A percentile compares a stretch with the other conserved stretches of the same genome.
Conservation (phyloP, 1,140 invertebrate species). For the Piezodorus guildinii region DNA sequence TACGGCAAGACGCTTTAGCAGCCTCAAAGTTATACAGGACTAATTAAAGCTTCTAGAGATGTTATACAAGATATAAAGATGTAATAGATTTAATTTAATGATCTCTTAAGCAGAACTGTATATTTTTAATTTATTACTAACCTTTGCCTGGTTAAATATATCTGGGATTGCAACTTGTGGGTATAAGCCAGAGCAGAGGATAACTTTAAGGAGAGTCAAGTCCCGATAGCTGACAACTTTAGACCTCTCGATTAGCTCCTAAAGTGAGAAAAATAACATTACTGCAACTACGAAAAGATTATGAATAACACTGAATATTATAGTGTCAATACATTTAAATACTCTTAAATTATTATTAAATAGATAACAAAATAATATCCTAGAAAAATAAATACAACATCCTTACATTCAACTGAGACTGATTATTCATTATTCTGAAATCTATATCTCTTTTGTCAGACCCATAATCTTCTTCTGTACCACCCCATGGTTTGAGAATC, state of each 20-base stretch:
- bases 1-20: no score
- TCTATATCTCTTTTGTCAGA: constrained; percentile 88
- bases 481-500: constrained; percentile 47
- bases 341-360: no score
- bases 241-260: constrained; percentile 54
- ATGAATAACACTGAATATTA: no score
- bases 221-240: constrained; percentile 68
- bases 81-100: no score
- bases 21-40: no score
- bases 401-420: constrained; percentile 45
- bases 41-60: no score
- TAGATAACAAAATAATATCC: no score
- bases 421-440: constrained; percentile 65
- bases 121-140: constrained; percentile 33
- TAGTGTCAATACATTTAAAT: no score
- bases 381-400: neutral
- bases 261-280: constrained; percentile 21
- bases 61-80: no score
- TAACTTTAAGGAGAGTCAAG: constrained; percentile 77
- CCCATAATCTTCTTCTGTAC: constrained; percentile 45
- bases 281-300: no score
- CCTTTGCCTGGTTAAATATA: constrained; percentile 86
- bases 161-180: constrained; percentile 86
- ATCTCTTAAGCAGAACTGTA: no score
- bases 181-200: constrained; percentile 83